A percentile compares a stretch with the other conserved stretches of the same genome.
Conservation (phyloP, 2,888 invertebrate genomes). For the Dynastes tityus region DNA sequence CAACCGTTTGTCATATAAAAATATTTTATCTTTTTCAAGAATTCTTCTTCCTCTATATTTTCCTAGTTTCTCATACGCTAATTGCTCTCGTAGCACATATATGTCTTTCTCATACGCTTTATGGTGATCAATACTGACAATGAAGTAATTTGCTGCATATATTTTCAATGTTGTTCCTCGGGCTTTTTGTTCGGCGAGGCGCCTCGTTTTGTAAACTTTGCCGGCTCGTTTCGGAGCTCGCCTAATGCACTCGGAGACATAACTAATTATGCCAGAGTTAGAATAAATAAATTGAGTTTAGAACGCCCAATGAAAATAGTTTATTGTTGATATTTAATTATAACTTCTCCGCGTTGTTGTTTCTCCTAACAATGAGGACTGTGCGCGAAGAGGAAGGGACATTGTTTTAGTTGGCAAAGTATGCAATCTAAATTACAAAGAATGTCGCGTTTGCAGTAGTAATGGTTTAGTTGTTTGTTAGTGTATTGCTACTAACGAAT, state of each 20-base stretch:
- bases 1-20: no score
- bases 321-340: conserved; percentile 51
- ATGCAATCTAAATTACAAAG: conserved; percentile 27
- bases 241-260: conserved; percentile 45
- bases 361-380: conserved; percentile 5
- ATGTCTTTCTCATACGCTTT: conserved; percentile 11
- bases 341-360: conserved; percentile 30
- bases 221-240: background rate
- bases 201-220: conserved; percentile 30
- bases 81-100: background rate
- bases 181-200: background rate
- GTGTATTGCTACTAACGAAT: no score
- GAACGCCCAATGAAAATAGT: conserved; percentile 48
- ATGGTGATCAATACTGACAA: conserved; percentile 17
- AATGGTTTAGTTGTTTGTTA: conserved; percentile 6
- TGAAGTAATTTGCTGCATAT: conserved; percentile 49
- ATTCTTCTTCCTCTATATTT: no score
- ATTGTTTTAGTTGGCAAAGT: conserved; percentile 31
- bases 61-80: no score
- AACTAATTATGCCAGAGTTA: conserved; percentile 47
- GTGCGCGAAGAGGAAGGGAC: background rate
- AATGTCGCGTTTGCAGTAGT: conserved; percentile 3
- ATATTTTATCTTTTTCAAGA: no score
- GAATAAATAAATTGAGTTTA: conserved; percentile 51
- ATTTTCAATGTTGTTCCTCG: conserved; percentile 38